Evolutionary conservation across 1,140 invertebrate species (phyloP), one percentile per base, ranked within the genome.

Genomic region (Ericerus pela): DNA sequence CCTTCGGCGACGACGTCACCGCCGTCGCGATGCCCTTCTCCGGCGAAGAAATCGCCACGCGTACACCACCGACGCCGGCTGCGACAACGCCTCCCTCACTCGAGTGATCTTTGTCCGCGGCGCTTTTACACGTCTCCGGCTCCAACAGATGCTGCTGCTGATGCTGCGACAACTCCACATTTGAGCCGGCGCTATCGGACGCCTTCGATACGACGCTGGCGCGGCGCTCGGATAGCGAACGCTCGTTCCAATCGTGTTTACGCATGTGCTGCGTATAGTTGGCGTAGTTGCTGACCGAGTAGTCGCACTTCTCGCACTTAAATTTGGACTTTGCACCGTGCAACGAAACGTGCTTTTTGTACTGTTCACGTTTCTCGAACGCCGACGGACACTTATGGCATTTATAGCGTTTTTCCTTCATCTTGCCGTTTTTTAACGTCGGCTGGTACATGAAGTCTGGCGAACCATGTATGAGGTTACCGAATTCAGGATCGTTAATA

Each of bases 301-400:
- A 93, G 69, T 92, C 88, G 67, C 89, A 93, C 4, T 79, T 76
- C 58, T 84, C 79, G 70, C 89, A 93, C 57, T 79, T 81, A 67
- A 87, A 90, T 58, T 81, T 76, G 67, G 88, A 84, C 60, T 83
- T 81, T 0, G 85, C 83, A 6, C 87, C 87, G 66, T 93, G 89
- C 2, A 92, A 68, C 5, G 80, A 80, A 58, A 88, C 69, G 69
- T 92, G 89, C 14, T 86, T 77, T 64, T 84, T 81, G 65, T 87
- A 91, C 65, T 90, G 85, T 62, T 85, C 81, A 30, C 81, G 72
- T 68, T 91, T 90, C 63, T 88, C 84, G 69, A 90, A 91, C 0
- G 84, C 84, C 18, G 86, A 88, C 0, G 88, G 88, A 67, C 88
- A 92, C 70, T 88, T 88, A 58, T 80, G 77, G 61, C 85, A 88